A percentile compares a stretch with the other conserved stretches of the same genome.
phyloP scores from a whole-genome alignment of 2,113 vertebrate species.

The Brachionichthys hirsutus region DNA sequence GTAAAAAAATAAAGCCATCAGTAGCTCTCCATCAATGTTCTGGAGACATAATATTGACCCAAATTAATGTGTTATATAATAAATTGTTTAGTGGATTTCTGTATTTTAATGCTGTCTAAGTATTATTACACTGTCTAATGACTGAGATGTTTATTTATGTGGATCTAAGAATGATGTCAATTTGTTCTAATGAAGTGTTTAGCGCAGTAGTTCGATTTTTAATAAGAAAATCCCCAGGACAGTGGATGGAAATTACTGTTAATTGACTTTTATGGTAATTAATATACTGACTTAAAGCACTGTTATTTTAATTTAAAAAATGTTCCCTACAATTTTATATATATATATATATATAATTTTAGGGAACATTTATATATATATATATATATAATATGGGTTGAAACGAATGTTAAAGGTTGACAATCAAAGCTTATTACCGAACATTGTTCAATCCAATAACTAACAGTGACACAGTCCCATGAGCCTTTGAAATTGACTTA shows the following conservation, averaged over 20 bases:
- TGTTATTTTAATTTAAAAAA: slow-evolving; percentile 9
- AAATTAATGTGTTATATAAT: slow-evolving; percentile 16
- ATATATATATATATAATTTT: no score
- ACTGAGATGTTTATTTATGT: slow-evolving; percentile 39
- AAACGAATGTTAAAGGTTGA: slow-evolving; percentile 61
- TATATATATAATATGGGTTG: slow-evolving; percentile 20
- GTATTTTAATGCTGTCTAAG: slow-evolving; percentile 4
- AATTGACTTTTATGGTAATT: slow-evolving; percentile 15
- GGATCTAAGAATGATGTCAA: slow-evolving; percentile 22
- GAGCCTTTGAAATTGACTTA: slow-evolving; percentile 28
- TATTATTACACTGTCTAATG: slow-evolving; percentile 15
- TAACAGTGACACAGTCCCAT: slow-evolving; percentile 8
- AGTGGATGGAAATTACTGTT: slow-evolving; percentile 23
- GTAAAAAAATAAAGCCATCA: slow-evolving; percentile 15
- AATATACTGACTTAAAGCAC: slow-evolving; percentile 22
- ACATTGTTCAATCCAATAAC: slow-evolving; percentile 23
- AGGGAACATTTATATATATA: no score
- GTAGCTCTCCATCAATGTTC: neutral
- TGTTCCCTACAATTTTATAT: no score
- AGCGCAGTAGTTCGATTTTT: slow-evolving; percentile 60
- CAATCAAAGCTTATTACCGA: slow-evolving; percentile 71
- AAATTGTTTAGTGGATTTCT: slow-evolving; percentile 10
- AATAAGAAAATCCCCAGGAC: slow-evolving; percentile 10
- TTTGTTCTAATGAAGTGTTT: slow-evolving; percentile 47
- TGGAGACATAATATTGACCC: slow-evolving; percentile 7